phyloP scores from a whole-genome alignment of 1,140 invertebrate genomes.

The Artemia franciscana region DNA sequence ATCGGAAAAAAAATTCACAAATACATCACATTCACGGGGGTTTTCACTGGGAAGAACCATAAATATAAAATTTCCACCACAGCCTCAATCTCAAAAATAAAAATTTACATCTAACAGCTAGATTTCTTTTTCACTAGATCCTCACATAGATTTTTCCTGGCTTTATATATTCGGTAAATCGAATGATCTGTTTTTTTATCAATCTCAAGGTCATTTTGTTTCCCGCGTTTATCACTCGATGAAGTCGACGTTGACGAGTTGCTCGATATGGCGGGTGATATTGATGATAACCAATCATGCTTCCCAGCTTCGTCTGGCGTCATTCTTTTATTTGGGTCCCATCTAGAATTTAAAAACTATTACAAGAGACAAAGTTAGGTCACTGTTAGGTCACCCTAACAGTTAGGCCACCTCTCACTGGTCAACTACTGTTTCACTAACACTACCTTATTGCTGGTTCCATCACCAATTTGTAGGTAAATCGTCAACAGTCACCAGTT shows the following conservation, averaged over 20 bases:
- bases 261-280: not conserved
- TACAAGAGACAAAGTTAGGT: not conserved
- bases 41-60: no score
- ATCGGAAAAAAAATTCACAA: no score
- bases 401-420: not conserved
- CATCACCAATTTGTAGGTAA: not conserved
- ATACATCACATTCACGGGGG: no score
- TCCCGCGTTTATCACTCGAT: not conserved
- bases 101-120: no score
- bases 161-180: not conserved
- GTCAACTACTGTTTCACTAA: not conserved
- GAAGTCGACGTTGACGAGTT: not conserved
- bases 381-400: not conserved
- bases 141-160: not conserved
- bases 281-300: not conserved
- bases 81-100: no score
- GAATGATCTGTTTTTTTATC: not conserved
- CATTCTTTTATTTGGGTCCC: not conserved
- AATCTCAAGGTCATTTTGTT: not conserved
- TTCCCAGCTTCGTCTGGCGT: not conserved
- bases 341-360: not conserved
- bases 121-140: no score
- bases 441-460: not conserved
- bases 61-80: no score
- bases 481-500: not conserved